phyloP scores from a whole-genome alignment of 1,140 invertebrate species.

The Scaptomyza montana region DNA sequence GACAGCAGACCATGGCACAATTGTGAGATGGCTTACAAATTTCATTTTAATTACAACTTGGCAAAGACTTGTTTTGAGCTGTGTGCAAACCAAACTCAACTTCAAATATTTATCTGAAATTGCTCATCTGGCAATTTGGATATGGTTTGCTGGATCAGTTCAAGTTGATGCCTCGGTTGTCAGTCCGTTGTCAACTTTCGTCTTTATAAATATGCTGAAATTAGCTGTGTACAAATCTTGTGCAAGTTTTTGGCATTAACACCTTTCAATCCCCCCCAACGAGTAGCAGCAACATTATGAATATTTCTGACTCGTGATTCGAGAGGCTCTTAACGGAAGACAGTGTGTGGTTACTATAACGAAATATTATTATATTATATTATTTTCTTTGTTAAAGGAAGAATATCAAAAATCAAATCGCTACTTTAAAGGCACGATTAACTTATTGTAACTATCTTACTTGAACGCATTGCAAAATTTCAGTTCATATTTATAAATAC shows the following conservation, averaged over 20 bases:
- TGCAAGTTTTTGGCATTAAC: conserved; percentile 80
- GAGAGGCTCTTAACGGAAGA: conserved; percentile 2
- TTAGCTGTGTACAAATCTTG: conserved; percentile 77
- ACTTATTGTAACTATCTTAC: no score
- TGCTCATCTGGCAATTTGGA: conserved; percentile 47
- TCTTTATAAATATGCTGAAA: conserved; percentile 75
- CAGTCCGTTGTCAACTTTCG: conserved; percentile 72
- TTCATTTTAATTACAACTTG: conserved; percentile 70
- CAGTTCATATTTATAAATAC: not conserved
- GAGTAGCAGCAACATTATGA: conserved; percentile 58
- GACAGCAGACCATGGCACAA: not conserved
- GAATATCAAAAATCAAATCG: no score
- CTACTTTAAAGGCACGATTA: no score
- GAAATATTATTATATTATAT: not conserved
- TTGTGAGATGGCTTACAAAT: conserved; percentile 61
- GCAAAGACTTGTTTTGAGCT: conserved; percentile 55
- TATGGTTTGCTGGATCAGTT: conserved; percentile 5
- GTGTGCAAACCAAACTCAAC: conserved; percentile 17
- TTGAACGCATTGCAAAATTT: no score
- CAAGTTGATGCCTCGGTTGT: conserved; percentile 30
- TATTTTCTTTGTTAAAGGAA: no score
- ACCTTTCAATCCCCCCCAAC: conserved; percentile 74
- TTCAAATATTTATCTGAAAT: conserved; percentile 55
- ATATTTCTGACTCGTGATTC: conserved; percentile 39
- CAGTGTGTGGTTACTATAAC: conserved; percentile 7